Evolutionary conservation across 2,888 invertebrate genomes (phyloP).

Genomic region (Eulithis prunata): DNA sequence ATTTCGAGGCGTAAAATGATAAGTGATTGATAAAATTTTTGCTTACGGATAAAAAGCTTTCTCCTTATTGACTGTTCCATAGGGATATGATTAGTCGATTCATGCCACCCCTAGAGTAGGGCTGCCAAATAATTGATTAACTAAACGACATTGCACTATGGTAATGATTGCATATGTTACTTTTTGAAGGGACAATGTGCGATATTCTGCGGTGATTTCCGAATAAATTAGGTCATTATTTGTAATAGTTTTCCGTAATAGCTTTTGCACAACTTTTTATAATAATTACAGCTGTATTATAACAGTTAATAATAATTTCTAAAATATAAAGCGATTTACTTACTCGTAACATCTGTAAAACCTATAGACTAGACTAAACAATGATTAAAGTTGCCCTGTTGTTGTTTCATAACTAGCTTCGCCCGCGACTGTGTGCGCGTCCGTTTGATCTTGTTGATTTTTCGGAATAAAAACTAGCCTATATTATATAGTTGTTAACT

Average conservation of each 20-base stretch:
- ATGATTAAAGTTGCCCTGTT: no score
- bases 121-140: slow-evolving; percentile 77
- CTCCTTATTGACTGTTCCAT: slow-evolving; percentile 13
- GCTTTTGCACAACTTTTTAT: slow-evolving; percentile 3
- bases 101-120: slow-evolving; percentile 59
- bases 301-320: no score
- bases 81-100: slow-evolving; percentile 76
- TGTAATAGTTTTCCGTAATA: slow-evolving; percentile 33
- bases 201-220: slow-evolving; percentile 54
- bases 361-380: no score
- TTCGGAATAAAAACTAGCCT: no score
- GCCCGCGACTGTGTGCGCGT: no score
- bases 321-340: no score
- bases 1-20: no score
- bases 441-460: no score
- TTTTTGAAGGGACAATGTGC: slow-evolving; percentile 47
- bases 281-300: not conserved
- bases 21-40: no score
- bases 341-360: no score
- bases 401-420: no score
- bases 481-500: no score
- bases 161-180: slow-evolving; percentile 80
- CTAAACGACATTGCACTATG: slow-evolving; percentile 75
- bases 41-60: slow-evolving; percentile 1
- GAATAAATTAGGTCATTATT: slow-evolving; percentile 47